Conservation (phyloP, 2,797 vertebrate genomes). For the Orientallactaga sibirica region DNA sequence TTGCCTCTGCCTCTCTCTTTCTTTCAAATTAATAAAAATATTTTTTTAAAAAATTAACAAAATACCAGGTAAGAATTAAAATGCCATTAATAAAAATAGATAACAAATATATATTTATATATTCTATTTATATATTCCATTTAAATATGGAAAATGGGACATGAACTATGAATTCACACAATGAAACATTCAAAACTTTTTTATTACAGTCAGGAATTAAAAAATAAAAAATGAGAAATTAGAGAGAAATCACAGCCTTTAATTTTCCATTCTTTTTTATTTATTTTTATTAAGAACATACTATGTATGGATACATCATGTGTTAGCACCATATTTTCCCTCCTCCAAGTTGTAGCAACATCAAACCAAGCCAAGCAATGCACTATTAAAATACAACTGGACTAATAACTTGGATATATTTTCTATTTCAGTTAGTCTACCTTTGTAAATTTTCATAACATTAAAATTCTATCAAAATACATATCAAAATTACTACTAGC, state of each 20-base stretch:
- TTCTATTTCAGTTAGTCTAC: conserved; percentile 34
- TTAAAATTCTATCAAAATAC: conserved; percentile 35
- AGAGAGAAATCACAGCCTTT: background rate
- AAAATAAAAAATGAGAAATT: conserved; percentile 57
- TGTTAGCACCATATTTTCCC: too few relatives aligned
- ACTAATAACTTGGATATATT: conserved; percentile 15
- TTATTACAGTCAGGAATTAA: background rate
- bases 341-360: conserved; percentile 49
- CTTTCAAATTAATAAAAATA: too few relatives aligned
- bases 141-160: background rate
- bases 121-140: too few relatives aligned
- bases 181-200: background rate
- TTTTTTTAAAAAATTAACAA: background rate
- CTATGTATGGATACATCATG: too few relatives aligned
- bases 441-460: conserved; percentile 15
- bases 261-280: background rate
- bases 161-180: background rate
- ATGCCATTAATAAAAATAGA: conserved; percentile 25
- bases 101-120: background rate
- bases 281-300: background rate
- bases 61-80: background rate
- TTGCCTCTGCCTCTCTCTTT: too few relatives aligned
- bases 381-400: background rate
- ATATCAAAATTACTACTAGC: background rate
- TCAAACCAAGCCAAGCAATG: conserved; percentile 44